These are phyloP conservation scores for Drosophila truncata DNA, from an alignment of 1,140 invertebrate species.

Conservation along the genomic window DNA sequence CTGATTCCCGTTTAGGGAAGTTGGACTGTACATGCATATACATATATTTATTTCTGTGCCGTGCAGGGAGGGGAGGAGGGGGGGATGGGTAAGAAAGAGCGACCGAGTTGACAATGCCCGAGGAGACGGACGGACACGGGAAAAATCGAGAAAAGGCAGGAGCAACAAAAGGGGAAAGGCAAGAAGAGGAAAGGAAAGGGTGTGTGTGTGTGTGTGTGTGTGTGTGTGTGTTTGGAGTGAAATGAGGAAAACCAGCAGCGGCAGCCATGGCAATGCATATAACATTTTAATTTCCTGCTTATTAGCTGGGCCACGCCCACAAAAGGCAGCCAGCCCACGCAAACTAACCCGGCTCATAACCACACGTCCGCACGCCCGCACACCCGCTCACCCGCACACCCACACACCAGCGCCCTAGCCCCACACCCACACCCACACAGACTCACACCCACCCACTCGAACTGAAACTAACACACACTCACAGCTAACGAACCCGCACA, in stretches of 20 bases:
- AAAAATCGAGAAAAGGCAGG: constrained; percentile 28
- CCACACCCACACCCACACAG: constrained; percentile 10
- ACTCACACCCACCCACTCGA: constrained; percentile 2
- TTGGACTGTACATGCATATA: constrained; percentile 11
- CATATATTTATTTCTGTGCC: constrained; percentile 12
- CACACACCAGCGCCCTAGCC: not conserved
- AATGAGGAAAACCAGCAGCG: constrained; percentile 46
- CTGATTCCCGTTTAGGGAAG: not conserved
- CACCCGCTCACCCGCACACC: not conserved
- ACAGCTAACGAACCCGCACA: constrained; percentile 22
- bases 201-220: constrained; percentile 3
- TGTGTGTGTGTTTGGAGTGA: constrained; percentile 13
- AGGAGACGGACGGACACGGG: constrained; percentile 36
- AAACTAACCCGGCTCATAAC: constrained; percentile 31
- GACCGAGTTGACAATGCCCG: constrained; percentile 67
- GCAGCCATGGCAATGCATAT: constrained; percentile 77
- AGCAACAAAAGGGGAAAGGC: not conserved
- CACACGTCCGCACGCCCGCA: constrained; percentile 3
- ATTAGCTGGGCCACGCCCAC: constrained; percentile 65
- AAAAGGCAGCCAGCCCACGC: constrained; percentile 38
- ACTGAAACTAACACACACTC: constrained; percentile 20
- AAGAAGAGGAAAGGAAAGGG: not conserved
- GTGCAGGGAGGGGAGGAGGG: not conserved
- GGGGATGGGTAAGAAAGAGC: constrained; percentile 1
- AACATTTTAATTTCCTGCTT: constrained; percentile 84